Conservation (phyloP, 2,888 invertebrate genomes). For the Stramonita haemastoma region DNA sequence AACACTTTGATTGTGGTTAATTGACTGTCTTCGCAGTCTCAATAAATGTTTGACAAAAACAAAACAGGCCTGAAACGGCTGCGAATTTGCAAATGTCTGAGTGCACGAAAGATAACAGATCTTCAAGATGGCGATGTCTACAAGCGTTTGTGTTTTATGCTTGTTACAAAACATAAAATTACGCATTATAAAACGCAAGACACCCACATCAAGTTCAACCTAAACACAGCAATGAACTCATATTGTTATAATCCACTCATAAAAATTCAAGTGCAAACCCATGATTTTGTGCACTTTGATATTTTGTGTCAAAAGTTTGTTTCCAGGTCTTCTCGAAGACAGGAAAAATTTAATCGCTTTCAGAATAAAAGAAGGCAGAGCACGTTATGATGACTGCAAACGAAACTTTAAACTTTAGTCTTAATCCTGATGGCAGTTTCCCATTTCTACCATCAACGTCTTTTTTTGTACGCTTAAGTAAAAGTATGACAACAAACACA, state of each 20-base stretch:
- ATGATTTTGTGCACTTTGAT: background rate
- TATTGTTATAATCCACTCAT: background rate
- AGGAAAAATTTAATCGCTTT: background rate
- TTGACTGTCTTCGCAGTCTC: background rate
- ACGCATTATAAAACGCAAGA: background rate
- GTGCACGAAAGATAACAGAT: background rate
- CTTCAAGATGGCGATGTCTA: background rate
- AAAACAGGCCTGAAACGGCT: background rate
- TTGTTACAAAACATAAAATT: background rate
- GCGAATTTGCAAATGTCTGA: background rate
- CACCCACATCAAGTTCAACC: background rate
- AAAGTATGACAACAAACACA: slow-evolving; percentile 31
- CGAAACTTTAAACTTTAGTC: background rate
- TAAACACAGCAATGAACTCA: background rate
- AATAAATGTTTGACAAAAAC: background rate
- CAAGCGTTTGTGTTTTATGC: background rate
- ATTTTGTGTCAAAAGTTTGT: background rate
- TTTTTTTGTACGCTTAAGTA: background rate
- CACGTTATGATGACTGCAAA: background rate
- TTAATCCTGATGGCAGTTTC: background rate
- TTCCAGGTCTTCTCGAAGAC: background rate
- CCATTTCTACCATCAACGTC: no score
- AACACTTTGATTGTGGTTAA: background rate
- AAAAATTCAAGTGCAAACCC: background rate
- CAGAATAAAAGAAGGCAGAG: background rate